These are phyloP conservation scores for Capitella teleta DNA, from an alignment of 1,140 invertebrate species.

Conservation along the genomic window DNA sequence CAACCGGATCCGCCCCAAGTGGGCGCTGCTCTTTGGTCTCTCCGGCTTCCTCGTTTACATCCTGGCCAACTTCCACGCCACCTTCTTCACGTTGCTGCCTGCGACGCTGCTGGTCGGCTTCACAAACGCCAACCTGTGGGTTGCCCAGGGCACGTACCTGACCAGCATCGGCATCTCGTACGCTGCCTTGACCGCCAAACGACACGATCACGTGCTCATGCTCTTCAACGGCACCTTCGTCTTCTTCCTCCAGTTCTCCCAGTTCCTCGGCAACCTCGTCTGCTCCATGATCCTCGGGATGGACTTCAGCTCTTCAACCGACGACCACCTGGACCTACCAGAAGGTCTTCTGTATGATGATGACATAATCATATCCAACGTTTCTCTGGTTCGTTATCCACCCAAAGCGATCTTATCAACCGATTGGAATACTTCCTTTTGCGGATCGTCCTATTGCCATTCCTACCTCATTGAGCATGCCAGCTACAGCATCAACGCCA, in stretches of 20 bases:
- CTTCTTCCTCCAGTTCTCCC: conserved; percentile 38
- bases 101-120: conserved; percentile 30
- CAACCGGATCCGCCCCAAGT: conserved; percentile 34
- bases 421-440: no score
- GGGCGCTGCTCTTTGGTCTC: conserved; percentile 28
- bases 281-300: conserved; percentile 22
- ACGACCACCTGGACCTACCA: no score
- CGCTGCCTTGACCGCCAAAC: conserved; percentile 20
- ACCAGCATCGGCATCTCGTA: conserved; percentile 34
- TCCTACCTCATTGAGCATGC: neutral
- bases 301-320: no score
- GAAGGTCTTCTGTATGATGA: no score
- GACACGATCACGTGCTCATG: conserved; percentile 28
- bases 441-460: conserved; percentile 1
- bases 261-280: conserved; percentile 37
- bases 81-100: conserved; percentile 34
- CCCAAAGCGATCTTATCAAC: no score
- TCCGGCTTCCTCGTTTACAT: conserved; percentile 29
- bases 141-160: conserved; percentile 32
- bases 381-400: no score
- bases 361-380: no score
- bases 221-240: conserved; percentile 36
- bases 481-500: neutral
- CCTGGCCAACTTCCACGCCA: conserved; percentile 32
- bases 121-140: conserved; percentile 34